Conservation (phyloP, 2,113 vertebrate genomes). For the Eulacestoma nigropectus region DNA sequence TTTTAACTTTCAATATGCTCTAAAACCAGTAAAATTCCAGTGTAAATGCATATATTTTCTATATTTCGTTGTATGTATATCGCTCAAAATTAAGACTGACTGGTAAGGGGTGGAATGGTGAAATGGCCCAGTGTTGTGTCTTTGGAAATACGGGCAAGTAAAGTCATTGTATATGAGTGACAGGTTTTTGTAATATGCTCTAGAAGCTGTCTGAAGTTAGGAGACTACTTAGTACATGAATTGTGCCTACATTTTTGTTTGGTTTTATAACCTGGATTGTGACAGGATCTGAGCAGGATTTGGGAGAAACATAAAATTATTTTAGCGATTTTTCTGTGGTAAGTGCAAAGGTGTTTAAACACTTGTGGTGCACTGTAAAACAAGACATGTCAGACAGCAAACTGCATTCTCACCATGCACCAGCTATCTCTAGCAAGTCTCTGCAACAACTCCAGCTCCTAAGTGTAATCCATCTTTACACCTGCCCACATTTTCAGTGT, state of each 20-base stretch:
- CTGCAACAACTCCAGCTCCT: neutral
- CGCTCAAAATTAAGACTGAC: neutral
- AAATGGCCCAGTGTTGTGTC: neutral
- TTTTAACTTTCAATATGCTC: neutral
- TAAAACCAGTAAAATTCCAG: neutral
- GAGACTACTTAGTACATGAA: neutral
- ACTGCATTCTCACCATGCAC: neutral
- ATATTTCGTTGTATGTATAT: neutral
- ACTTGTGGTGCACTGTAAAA: neutral
- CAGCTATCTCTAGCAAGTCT: neutral
- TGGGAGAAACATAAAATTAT: neutral
- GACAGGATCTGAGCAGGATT: neutral
- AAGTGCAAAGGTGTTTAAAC: neutral
- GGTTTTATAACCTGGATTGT: neutral
- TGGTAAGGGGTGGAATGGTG: neutral
- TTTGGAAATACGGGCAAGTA: neutral
- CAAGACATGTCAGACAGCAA: neutral
- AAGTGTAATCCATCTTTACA: neutral
- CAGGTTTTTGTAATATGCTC: neutral
- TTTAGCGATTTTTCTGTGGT: neutral
- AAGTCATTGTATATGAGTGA: neutral
- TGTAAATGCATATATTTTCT: neutral
- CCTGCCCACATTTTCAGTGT: neutral
- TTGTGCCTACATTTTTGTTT: neutral
- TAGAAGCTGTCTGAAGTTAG: neutral